phyloP scores from a whole-genome alignment of 2,113 vertebrate genomes.

The Apeltes quadracus region DNA sequence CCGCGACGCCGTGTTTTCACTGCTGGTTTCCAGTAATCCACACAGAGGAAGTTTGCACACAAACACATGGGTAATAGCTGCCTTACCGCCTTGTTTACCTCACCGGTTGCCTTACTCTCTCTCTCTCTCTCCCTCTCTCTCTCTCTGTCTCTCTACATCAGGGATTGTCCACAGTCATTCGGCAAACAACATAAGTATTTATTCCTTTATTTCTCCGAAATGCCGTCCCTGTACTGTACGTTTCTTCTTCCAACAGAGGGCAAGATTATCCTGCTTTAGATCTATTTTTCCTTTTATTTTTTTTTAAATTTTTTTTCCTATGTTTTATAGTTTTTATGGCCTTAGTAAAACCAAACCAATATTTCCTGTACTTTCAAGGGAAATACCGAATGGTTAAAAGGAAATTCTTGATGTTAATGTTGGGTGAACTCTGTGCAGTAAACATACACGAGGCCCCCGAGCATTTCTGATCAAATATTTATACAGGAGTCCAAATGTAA shows the following conservation, averaged over 20 bases:
- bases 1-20: slow-evolving; percentile 21
- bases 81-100: slow-evolving; percentile 39
- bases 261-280: slow-evolving; percentile 34
- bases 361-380: slow-evolving; percentile 68
- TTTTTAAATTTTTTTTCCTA: slow-evolving; percentile 7
- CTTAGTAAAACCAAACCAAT: slow-evolving; percentile 52
- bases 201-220: slow-evolving; percentile 28
- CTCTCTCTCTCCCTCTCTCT: slow-evolving; percentile 11
- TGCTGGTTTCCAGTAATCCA: slow-evolving; percentile 40
- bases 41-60: slow-evolving; percentile 27
- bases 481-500: slow-evolving; percentile 74
- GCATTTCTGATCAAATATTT: slow-evolving; percentile 79
- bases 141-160: slow-evolving; percentile 5
- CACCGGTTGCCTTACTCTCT: slow-evolving; percentile 24
- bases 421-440: slow-evolving; percentile 70
- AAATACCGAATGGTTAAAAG: slow-evolving; percentile 59
- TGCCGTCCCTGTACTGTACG: not conserved
- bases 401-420: slow-evolving; percentile 76
- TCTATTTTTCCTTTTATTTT: slow-evolving; percentile 9
- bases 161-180: slow-evolving; percentile 32
- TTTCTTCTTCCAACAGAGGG: slow-evolving; percentile 30
- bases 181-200: slow-evolving; percentile 36
- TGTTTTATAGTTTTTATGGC: slow-evolving; percentile 48
- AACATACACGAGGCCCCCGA: slow-evolving; percentile 70
- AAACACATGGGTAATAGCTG: slow-evolving; percentile 11